Evolutionary conservation across 2,113 vertebrate species (phyloP).

Genomic region (Psephotus haematonotus): DNA sequence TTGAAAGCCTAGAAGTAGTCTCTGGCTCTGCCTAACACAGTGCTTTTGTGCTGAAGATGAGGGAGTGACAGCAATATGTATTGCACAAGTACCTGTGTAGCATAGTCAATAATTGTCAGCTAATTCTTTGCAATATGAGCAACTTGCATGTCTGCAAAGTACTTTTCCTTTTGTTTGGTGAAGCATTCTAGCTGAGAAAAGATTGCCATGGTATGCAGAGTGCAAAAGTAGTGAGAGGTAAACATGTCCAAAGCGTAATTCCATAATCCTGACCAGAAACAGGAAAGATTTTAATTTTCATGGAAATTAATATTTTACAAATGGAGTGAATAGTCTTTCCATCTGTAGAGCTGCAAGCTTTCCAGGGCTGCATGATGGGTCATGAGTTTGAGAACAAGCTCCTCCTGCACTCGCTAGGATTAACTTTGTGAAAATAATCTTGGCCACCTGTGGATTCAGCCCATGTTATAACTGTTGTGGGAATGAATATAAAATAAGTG

Average conservation of each 20-base stretch:
- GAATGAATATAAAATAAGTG: neutral
- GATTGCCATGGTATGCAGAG: accelerated
- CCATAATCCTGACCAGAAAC: neutral
- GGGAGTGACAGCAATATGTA: neutral
- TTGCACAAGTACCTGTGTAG: neutral
- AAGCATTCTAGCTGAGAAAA: neutral
- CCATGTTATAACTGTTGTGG: neutral
- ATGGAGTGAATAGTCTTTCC: neutral
- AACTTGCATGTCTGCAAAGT: neutral
- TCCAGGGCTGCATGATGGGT: neutral
- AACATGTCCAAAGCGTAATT: neutral
- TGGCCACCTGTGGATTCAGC: neutral
- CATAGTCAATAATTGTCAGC: neutral
- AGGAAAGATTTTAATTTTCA: neutral
- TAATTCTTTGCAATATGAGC: neutral
- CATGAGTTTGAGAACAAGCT: neutral
- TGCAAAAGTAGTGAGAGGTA: neutral
- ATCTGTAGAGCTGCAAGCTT: neutral
- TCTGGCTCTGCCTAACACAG: neutral
- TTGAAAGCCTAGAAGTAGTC: neutral
- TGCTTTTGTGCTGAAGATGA: neutral
- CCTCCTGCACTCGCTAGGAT: neutral
- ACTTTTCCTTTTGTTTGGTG: neutral
- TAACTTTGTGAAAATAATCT: neutral
- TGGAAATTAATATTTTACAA: neutral